Evolutionary conservation across 2,888 invertebrate species (phyloP), one percentile per base, ranked within the genome.

Genomic region (Pristionchus maxplancki): DNA sequence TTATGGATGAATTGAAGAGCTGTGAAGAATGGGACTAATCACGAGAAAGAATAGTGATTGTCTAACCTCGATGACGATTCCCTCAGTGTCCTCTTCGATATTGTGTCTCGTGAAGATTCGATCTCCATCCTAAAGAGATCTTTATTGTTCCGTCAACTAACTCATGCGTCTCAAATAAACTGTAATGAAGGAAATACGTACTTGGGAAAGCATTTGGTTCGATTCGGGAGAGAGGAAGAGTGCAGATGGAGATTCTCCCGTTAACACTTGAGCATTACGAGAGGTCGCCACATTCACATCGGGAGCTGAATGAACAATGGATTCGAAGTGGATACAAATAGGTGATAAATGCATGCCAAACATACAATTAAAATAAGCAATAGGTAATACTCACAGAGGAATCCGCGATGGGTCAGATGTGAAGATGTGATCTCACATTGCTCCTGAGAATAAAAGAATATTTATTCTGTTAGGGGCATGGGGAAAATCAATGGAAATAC

Each of bases 1-100:
- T 96, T 94, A 99, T 98, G 95, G 97, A 97, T 86, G 97, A 95
- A 86, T 94, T 94, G 37, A 91, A 92, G 48, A 92, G 87, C 89
- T 91, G 82, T 4, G 53, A 88, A 64, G 11, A 40, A n/a, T 44
- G 34, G 11, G 13, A 9, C 9, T 28, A 6, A 48, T 48, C 3
- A 28, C 28, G 5, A 28, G 9, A 44, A 15, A n/a, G 58, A 58
- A 9, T 44, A 44, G 48, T 44, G 44, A 53, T 53, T 31, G 11
- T 8, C 28, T 40, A 6, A 88, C 88, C 88, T 88, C 58, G 40
- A 88, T 58, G 1, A 81, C 31, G n/a, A 88, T 88, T 81, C 88
- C 88, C 17, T 88, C 78, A 0, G 24, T 44, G 40, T 50, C 40
- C 13, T 88, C 88, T 53, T 58, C 88, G 48, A 88, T 88, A 44